Conservation (phyloP, 2,888 invertebrate genomes). For the Psylliodes chrysocephalus region DNA sequence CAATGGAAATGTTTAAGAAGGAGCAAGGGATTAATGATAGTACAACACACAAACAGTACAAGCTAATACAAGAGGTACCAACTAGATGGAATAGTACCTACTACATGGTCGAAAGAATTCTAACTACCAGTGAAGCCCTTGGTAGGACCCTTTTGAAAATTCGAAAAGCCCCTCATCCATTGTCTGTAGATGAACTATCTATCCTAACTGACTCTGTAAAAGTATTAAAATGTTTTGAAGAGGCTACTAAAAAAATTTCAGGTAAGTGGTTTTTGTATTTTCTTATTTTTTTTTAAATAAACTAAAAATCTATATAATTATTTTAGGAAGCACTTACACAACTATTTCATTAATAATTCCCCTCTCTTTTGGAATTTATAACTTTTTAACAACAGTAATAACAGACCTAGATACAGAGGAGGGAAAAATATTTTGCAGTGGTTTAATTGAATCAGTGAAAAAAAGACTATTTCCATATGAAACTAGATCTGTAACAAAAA, state of each 20-base stretch:
- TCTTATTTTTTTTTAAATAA: too few species aligned
- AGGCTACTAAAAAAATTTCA: too few species aligned
- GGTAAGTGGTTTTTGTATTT: too few species aligned
- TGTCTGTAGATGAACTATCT: background rate
- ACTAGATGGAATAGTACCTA: conserved; percentile 37
- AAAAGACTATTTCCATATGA: too few species aligned
- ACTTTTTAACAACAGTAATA: conserved; percentile 11
- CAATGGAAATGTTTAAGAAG: conserved; percentile 27
- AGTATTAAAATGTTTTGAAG: too few species aligned
- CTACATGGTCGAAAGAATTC: conserved; percentile 33
- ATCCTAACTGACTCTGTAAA: too few species aligned
- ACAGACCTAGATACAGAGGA: conserved; percentile 31
- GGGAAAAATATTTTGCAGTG: conserved; percentile 30
- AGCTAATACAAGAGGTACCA: conserved; percentile 33
- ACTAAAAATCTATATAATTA: too few species aligned
- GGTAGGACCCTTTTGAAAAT: conserved; percentile 34
- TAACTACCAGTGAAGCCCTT: conserved; percentile 32
- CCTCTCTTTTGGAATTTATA: conserved; percentile 25
- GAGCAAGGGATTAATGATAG: too few species aligned
- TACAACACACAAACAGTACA: conserved; percentile 18
- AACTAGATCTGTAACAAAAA: background rate
- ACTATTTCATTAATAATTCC: too few species aligned
- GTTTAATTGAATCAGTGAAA: too few species aligned
- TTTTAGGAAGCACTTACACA: too few species aligned
- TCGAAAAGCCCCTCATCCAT: conserved; percentile 32